phyloP scores from a whole-genome alignment of 2,797 vertebrate species.

The Pitangus sulphuratus region DNA sequence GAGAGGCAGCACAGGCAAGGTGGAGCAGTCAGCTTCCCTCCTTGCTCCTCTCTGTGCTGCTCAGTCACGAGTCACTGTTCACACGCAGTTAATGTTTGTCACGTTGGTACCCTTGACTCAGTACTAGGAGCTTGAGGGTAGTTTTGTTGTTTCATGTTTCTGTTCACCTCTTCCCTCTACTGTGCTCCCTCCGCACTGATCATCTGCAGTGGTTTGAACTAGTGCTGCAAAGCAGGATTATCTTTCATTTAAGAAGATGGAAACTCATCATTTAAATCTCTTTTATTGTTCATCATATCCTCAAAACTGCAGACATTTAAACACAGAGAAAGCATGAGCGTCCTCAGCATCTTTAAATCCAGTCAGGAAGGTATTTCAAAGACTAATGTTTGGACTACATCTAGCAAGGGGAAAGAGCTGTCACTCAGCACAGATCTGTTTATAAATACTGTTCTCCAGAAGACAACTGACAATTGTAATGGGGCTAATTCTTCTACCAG shows the following conservation, averaged over 20 bases:
- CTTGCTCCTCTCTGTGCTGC: background rate
- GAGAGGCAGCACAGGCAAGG: background rate
- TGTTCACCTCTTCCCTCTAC: background rate
- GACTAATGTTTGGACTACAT: background rate
- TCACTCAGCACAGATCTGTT: background rate
- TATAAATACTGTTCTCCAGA: background rate
- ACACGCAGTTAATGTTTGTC: background rate
- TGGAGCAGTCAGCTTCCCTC: background rate
- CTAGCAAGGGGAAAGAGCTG: background rate
- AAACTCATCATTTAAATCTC: background rate
- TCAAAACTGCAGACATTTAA: background rate
- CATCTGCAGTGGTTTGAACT: background rate
- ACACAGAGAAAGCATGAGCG: fast-evolving
- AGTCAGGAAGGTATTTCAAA: background rate
- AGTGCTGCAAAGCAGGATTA: background rate
- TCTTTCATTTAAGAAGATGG: background rate
- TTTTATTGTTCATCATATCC: background rate
- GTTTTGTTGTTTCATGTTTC: background rate
- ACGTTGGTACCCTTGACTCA: background rate
- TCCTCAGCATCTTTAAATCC: background rate
- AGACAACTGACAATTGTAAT: slow-evolving; percentile 19
- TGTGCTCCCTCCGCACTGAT: background rate
- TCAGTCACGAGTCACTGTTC: background rate
- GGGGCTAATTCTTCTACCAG: slow-evolving; percentile 31
- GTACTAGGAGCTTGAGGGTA: background rate